These are phyloP conservation scores for Drosophila stalkeri DNA, from an alignment of 2,888 invertebrate genomes.

Conservation along the genomic window DNA sequence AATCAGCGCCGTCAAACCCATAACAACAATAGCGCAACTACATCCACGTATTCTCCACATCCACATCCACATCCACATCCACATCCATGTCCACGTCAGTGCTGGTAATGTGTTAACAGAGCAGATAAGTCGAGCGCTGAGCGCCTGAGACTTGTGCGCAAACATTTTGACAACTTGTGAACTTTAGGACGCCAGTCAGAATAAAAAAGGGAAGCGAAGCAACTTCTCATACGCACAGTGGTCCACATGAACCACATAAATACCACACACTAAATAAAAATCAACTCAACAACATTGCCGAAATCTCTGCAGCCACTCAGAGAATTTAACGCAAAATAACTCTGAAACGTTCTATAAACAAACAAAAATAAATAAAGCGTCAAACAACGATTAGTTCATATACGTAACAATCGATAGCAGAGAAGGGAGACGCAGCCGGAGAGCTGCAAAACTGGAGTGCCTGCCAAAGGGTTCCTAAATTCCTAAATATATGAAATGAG, in stretches of 20 bases:
- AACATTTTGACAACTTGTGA: slow-evolving; percentile 83
- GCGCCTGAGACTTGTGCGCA: slow-evolving; percentile 58
- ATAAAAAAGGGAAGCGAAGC: not conserved
- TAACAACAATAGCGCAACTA: slow-evolving; percentile 28
- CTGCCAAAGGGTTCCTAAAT: slow-evolving; percentile 20
- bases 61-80: not conserved
- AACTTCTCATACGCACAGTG: slow-evolving; percentile 43
- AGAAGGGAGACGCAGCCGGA: slow-evolving; percentile 6
- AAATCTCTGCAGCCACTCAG: slow-evolving; percentile 60
- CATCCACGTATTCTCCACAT: slow-evolving; percentile 12
- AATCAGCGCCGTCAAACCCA: slow-evolving; percentile 76
- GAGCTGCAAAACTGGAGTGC: slow-evolving; percentile 28
- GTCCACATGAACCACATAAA: slow-evolving; percentile 71
- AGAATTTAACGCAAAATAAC: slow-evolving; percentile 63
- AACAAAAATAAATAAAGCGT: slow-evolving; percentile 53
- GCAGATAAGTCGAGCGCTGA: slow-evolving; percentile 61
- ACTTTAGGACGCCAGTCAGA: slow-evolving; percentile 65
- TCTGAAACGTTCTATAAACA: slow-evolving; percentile 69
- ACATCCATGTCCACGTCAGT: slow-evolving; percentile 49
- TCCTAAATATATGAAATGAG: not conserved
- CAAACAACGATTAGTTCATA: slow-evolving; percentile 65
- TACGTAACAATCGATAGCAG: slow-evolving; percentile 11
- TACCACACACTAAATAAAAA: slow-evolving; percentile 56
- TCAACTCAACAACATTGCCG: slow-evolving; percentile 37
- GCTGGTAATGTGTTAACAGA: slow-evolving; percentile 71